These are phyloP conservation scores for Embidobia sp. DNA, from an alignment of 2,888 invertebrate genomes.

Conservation along the genomic window DNA sequence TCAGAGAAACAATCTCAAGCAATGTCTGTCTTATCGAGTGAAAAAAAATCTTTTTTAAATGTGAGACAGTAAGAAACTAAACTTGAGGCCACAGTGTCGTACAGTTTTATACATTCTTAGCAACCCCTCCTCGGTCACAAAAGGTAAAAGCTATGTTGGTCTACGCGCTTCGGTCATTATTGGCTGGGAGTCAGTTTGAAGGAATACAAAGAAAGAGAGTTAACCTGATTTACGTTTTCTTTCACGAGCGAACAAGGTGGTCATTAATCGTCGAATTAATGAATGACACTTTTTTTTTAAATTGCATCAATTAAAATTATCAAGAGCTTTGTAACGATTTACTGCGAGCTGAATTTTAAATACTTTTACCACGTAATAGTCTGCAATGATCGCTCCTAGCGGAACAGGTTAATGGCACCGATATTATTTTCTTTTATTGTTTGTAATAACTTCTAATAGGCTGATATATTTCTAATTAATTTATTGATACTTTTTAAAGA, in stretches of 20 bases:
- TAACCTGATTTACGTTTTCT: slow-evolving; percentile 76
- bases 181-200: slow-evolving; percentile 74
- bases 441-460: no score
- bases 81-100: slow-evolving; percentile 69
- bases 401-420: no score
- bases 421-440: no score
- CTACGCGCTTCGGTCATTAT: slow-evolving; percentile 74
- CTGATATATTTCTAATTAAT: no score
- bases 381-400: no score
- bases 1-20: slow-evolving; percentile 4
- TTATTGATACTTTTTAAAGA: no score
- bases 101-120: slow-evolving; percentile 76
- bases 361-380: slow-evolving; percentile 25
- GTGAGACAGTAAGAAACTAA: slow-evolving; percentile 73
- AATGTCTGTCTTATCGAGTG: no score
- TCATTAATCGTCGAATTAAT: slow-evolving; percentile 54
- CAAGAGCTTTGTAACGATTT: slow-evolving; percentile 32
- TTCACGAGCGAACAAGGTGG: slow-evolving; percentile 74
- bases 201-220: slow-evolving; percentile 74
- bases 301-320: slow-evolving; percentile 38
- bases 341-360: slow-evolving; percentile 32
- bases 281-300: slow-evolving; percentile 42
- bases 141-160: slow-evolving; percentile 77
- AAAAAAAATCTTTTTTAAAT: no score
- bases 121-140: slow-evolving; percentile 74